These are phyloP conservation scores for Nymphalis c-album DNA, from an alignment of 2,888 invertebrate genomes.

Conservation along the genomic window DNA sequence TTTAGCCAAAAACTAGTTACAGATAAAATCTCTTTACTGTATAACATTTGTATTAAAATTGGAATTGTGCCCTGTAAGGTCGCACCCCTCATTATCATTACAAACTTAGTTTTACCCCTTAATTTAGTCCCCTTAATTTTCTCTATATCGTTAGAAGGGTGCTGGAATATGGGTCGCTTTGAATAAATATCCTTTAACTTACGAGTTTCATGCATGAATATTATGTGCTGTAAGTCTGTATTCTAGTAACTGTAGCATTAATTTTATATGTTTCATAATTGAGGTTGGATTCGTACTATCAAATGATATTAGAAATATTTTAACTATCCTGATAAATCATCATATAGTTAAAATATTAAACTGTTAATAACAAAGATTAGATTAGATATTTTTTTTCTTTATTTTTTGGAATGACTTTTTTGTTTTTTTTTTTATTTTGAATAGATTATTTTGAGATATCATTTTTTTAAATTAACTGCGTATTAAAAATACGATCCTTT, in stretches of 20 bases:
- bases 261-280: not conserved
- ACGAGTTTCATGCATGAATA: constrained; percentile 16
- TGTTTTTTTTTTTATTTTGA: too few species aligned
- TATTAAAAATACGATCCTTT: too few species aligned
- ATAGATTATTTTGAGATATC: too few species aligned
- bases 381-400: too few species aligned
- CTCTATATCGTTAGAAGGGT: constrained; percentile 28
- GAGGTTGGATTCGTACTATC: too few species aligned
- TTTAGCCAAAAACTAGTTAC: constrained; percentile 23
- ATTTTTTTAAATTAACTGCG: too few species aligned
- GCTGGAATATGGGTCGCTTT: constrained; percentile 26
- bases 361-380: too few species aligned
- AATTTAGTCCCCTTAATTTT: constrained; percentile 40
- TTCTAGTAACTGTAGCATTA: not conserved
- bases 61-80: constrained; percentile 33
- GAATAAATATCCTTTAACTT: constrained; percentile 26
- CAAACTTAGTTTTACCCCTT: constrained; percentile 38
- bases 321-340: too few species aligned
- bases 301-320: too few species aligned
- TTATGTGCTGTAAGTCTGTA: constrained; percentile 14
- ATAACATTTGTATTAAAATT: constrained; percentile 28
- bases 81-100: constrained; percentile 38
- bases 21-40: constrained; percentile 37
- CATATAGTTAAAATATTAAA: too few species aligned
- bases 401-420: too few species aligned